Percentiles rank a stretch among this genome's conserved stretches.
phyloP scores from a whole-genome alignment of 1,140 invertebrate genomes.

The Brachionus asplanchnoidis region DNA sequence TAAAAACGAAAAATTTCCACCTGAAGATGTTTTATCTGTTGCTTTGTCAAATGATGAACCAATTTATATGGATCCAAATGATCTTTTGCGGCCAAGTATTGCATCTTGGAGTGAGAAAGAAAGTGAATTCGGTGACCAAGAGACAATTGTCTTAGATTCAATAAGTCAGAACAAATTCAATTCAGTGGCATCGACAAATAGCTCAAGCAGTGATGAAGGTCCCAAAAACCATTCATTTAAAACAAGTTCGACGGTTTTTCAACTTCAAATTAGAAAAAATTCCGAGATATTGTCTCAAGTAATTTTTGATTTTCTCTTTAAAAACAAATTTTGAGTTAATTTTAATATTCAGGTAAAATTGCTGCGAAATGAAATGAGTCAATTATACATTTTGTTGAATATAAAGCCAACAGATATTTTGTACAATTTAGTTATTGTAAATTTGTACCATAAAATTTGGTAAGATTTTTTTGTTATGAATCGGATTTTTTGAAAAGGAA shows the following conservation, averaged over 20 bases:
- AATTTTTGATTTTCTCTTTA: not conserved
- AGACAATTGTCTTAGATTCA: not conserved
- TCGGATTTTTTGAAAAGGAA: no score
- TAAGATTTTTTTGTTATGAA: not conserved
- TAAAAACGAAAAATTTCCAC: not conserved
- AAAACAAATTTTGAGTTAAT: not conserved
- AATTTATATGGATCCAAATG: constrained; percentile 29
- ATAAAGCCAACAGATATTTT: constrained; percentile 14
- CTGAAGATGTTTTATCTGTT: not conserved
- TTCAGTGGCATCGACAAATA: not conserved
- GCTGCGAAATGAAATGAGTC: not conserved
- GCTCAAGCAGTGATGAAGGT: not conserved
- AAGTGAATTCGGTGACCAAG: not conserved
- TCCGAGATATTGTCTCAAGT: constrained; percentile 24
- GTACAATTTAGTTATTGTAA: constrained; percentile 6
- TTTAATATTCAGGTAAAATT: not conserved
- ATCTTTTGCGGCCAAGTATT: not conserved
- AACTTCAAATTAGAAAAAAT: constrained; percentile 2
- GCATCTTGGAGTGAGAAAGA: not conserved
- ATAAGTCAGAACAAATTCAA: not conserved
- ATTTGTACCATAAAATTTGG: constrained; percentile 28
- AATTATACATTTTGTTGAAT: not conserved
- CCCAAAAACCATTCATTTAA: not conserved
- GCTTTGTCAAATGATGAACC: constrained; percentile 12
- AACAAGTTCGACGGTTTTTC: constrained; percentile 24